A percentile compares a stretch with the other conserved stretches of the same genome.
phyloP scores from a whole-genome alignment of 2,113 vertebrate species.

The Alexandromys fortis region DNA sequence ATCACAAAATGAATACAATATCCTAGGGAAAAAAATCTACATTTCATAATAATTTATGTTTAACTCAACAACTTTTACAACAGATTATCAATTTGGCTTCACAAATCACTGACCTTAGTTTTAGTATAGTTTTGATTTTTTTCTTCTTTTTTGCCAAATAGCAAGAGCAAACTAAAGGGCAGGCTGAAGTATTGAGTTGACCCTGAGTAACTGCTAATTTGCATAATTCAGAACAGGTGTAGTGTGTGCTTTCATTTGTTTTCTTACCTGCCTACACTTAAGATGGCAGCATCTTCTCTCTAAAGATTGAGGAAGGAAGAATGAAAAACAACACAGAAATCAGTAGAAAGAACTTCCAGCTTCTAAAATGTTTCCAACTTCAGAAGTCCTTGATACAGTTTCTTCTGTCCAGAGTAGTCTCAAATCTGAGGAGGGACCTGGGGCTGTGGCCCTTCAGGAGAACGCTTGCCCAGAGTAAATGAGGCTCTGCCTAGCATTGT shows the following conservation, averaged over 20 bases:
- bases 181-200: slow-evolving; percentile 45
- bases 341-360: neutral
- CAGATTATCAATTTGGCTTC: slow-evolving; percentile 56
- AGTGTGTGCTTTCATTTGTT: slow-evolving; percentile 4
- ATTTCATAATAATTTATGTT: slow-evolving; percentile 61
- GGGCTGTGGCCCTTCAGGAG: neutral
- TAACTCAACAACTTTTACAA: slow-evolving; percentile 55
- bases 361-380: neutral
- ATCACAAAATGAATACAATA: slow-evolving; percentile 57
- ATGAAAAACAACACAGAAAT: neutral
- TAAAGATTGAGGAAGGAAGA: slow-evolving; percentile 34
- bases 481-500: neutral
- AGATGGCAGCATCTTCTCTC: neutral
- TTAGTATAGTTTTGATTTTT: neutral
- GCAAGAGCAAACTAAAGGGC: slow-evolving; percentile 36
- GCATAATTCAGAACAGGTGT: slow-evolving; percentile 55
- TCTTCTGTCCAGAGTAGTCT: neutral
- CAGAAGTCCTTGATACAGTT: neutral
- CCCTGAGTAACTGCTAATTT: slow-evolving; percentile 73
- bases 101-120: slow-evolving; percentile 35
- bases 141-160: slow-evolving; percentile 48
- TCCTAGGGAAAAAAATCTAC: slow-evolving; percentile 47
- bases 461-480: too few species aligned
- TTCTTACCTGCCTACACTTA: neutral
- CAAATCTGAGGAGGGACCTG: neutral